phyloP scores from a whole-genome alignment of 2,888 invertebrate genomes.

The Ypsolopha sequella region DNA sequence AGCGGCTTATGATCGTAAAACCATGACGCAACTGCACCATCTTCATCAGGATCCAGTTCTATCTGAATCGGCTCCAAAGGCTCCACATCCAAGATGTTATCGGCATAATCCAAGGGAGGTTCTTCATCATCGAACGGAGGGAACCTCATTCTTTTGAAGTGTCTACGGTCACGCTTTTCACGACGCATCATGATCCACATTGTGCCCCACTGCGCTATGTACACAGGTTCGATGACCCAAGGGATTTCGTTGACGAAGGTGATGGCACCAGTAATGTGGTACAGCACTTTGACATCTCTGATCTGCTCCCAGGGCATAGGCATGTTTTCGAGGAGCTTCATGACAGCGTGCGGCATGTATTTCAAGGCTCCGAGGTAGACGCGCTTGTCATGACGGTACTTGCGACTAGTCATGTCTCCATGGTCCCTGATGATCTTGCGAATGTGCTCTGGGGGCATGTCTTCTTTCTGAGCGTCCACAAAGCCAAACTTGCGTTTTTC shows the following conservation, averaged over 20 bases:
- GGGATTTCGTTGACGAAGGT: conserved; percentile 99
- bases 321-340: conserved; percentile 99
- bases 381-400: conserved; percentile 98
- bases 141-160: conserved; percentile 99
- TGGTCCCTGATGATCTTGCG: conserved; percentile 99
- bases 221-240: conserved; percentile 99
- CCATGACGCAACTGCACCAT: conserved; percentile 92
- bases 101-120: conserved; percentile 98
- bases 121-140: conserved; percentile 99
- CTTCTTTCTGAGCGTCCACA: conserved; percentile 99
- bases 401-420: conserved; percentile 99
- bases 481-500: conserved; percentile 99
- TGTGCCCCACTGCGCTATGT: conserved; percentile 99
- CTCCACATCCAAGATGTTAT: conserved; percentile 98
- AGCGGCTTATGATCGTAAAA: conserved; percentile 99
- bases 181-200: conserved; percentile 99
- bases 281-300: conserved; percentile 95
- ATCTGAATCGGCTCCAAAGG: conserved; percentile 99
- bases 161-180: conserved; percentile 97
- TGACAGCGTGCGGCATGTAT: conserved; percentile 99
- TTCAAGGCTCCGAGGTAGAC: conserved; percentile 98
- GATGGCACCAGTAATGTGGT: conserved; percentile 99
- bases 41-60: conserved; percentile 96
- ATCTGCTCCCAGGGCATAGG: conserved; percentile 99
- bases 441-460: conserved; percentile 99